Evolutionary conservation across 2,888 invertebrate species (phyloP).

Genomic region (Pachliopta kotzebuea): DNA sequence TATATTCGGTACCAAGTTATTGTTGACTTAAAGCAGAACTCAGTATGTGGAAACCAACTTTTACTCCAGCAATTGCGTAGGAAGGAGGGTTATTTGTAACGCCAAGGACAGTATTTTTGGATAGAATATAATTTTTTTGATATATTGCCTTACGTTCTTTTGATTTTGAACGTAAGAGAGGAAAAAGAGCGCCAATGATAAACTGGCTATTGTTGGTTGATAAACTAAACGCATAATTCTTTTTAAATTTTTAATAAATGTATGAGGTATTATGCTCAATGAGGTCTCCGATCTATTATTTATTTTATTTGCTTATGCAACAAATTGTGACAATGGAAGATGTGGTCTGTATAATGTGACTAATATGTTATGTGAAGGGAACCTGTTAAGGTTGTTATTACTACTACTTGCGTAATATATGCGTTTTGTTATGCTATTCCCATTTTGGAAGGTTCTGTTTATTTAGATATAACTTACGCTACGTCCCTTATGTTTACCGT

Average conservation of each 20-base stretch:
- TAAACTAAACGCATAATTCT: slow-evolving; percentile 26
- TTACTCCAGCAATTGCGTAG: slow-evolving; percentile 59
- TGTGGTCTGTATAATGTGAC: slow-evolving; percentile 16
- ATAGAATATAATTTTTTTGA: slow-evolving; percentile 55
- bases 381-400: slow-evolving; percentile 9
- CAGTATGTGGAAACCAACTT: slow-evolving; percentile 69
- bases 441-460: slow-evolving; percentile 18
- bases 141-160: slow-evolving; percentile 45
- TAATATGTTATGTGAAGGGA: slow-evolving; percentile 12
- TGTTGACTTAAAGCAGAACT: slow-evolving; percentile 56
- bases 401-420: slow-evolving; percentile 12
- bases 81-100: slow-evolving; percentile 63
- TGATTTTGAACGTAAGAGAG: slow-evolving; percentile 34
- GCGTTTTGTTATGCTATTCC: slow-evolving; percentile 6
- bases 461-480: neutral
- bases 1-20: slow-evolving; percentile 37
- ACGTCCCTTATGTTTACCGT: slow-evolving; percentile 9
- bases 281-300: slow-evolving; percentile 4
- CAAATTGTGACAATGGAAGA: slow-evolving; percentile 25
- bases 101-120: slow-evolving; percentile 53
- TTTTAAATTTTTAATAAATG: slow-evolving; percentile 20
- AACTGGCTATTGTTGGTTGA: slow-evolving; percentile 25
- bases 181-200: slow-evolving; percentile 25
- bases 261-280: slow-evolving; percentile 11
- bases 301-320: slow-evolving; percentile 23